Percentiles rank a stretch among this genome's conserved stretches.
phyloP scores from a whole-genome alignment of 35 echinoderm and acorn worm species.

The Eucidaris tribuloides region DNA sequence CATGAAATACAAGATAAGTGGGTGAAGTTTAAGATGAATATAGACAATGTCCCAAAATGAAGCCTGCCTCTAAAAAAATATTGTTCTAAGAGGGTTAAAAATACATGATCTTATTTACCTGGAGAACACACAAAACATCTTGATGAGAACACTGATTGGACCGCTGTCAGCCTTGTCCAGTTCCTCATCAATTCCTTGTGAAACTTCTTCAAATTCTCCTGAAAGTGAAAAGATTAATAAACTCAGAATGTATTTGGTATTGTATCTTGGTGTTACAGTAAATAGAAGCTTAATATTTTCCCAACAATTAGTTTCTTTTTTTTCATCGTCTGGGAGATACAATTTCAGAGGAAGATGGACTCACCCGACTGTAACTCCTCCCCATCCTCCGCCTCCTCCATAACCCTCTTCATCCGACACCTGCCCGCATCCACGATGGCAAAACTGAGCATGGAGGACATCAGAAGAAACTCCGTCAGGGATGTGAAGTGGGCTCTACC shows the following conservation, averaged over 20 bases:
- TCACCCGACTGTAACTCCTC: conserved; percentile 66
- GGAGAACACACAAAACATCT: conserved; percentile 94
- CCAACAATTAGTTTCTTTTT: too few species aligned
- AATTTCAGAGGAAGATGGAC: too few species aligned
- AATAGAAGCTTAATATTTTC: too few species aligned
- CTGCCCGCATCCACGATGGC: conserved; percentile 74
- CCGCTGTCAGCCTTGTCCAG: not conserved
- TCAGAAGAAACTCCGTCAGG: conserved; percentile 82
- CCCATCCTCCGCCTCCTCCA: conserved; percentile 65
- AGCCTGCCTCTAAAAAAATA: too few species aligned
- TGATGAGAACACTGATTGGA: conserved; percentile 48
- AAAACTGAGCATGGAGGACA: conserved; percentile 84
- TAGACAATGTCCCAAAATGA: too few species aligned
- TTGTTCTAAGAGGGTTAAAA: too few species aligned
- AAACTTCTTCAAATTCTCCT: conserved; percentile 54
- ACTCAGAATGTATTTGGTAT: too few species aligned
- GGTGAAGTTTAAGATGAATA: too few species aligned
- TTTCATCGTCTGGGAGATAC: too few species aligned
- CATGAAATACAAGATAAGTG: too few species aligned
- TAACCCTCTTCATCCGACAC: conserved; percentile 29
- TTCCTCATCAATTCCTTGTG: conserved; percentile 7
- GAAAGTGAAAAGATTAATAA: not conserved
- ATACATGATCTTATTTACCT: too few species aligned
- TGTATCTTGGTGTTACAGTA: too few species aligned
- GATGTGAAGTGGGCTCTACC: conserved; percentile 82